Conservation (phyloP, 2,797 vertebrate species). For the Leontopithecus rosalia region DNA sequence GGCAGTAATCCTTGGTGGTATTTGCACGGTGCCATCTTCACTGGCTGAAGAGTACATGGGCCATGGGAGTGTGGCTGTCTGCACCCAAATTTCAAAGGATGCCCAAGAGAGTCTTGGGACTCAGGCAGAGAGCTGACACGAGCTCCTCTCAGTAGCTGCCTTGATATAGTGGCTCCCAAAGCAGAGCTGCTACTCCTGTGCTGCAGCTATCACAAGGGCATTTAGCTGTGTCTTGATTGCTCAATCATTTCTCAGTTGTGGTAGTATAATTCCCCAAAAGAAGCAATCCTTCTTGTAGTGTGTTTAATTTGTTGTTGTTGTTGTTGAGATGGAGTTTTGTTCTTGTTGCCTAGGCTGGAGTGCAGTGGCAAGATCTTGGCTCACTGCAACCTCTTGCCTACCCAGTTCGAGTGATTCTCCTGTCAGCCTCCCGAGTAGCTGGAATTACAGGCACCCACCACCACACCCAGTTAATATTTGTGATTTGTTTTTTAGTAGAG, state of each 20-base stretch:
- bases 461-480: background rate
- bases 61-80: background rate
- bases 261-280: background rate
- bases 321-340: background rate
- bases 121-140: background rate
- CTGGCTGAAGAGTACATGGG: background rate
- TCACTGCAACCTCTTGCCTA: background rate
- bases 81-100: background rate
- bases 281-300: background rate
- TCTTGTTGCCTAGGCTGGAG: background rate
- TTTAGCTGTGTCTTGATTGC: background rate
- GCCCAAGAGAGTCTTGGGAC: background rate
- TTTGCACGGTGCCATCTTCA: background rate
- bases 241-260: background rate
- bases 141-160: background rate
- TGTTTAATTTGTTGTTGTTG: background rate
- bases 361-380: accelerated
- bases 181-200: background rate
- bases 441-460: background rate
- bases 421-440: background rate
- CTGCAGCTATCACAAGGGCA: background rate
- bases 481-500: background rate
- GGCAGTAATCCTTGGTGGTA: background rate
- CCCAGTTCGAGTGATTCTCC: accelerated
- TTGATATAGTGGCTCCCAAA: background rate